Conservation (phyloP, 1,140 invertebrate species). For the Bombus balteatus region DNA sequence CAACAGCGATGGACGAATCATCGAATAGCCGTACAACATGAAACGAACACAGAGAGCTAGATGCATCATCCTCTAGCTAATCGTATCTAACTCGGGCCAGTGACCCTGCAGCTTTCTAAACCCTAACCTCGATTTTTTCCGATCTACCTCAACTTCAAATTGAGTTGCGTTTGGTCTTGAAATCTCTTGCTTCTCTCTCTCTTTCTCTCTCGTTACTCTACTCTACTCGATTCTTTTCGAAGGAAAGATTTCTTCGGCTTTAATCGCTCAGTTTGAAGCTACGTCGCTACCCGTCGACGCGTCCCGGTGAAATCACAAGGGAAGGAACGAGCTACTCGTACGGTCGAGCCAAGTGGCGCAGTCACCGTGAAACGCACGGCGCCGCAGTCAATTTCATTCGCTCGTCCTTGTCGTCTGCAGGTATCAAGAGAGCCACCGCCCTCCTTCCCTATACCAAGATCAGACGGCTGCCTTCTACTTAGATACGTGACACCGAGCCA, state of each 20-base stretch:
- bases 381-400: slow-evolving; percentile 18
- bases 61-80: neutral
- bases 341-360: neutral
- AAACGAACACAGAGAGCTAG: neutral
- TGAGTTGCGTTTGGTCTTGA: slow-evolving; percentile 5
- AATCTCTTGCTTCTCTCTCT: neutral
- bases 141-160: neutral
- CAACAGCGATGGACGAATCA: slow-evolving; percentile 2
- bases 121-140: neutral
- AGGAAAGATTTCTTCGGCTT: neutral
- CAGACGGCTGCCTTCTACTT: slow-evolving; percentile 26
- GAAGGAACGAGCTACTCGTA: slow-evolving; percentile 18
- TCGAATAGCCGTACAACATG: neutral
- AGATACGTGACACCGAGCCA: neutral
- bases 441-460: neutral
- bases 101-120: neutral
- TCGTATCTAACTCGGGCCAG: too few species aligned
- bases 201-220: too few species aligned
- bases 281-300: neutral
- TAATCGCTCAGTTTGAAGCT: slow-evolving; percentile 6
- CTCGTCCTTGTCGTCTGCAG: neutral
- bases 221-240: neutral
- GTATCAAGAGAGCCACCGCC: neutral
- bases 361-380: slow-evolving; percentile 7
- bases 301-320: slow-evolving; percentile 29